phyloP scores from a whole-genome alignment of 2,113 vertebrate species.

The Oplegnathus fasciatus region DNA sequence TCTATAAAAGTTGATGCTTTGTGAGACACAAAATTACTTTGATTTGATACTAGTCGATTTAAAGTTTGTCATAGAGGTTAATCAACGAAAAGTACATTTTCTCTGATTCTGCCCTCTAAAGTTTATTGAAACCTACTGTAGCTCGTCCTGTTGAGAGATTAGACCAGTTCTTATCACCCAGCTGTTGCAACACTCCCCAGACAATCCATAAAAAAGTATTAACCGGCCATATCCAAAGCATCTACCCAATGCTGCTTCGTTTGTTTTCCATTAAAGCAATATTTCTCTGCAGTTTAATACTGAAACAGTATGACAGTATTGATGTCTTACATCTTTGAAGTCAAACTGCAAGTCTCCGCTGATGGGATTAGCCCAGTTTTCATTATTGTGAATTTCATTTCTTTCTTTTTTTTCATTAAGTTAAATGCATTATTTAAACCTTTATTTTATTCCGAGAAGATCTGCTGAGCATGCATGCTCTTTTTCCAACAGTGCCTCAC shows the following conservation, averaged over 20 bases:
- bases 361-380: conserved; percentile 54
- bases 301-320: conserved; percentile 39
- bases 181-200: conserved; percentile 31
- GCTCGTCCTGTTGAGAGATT: neutral
- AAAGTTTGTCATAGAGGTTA: conserved; percentile 9
- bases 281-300: conserved; percentile 38
- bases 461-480: conserved; percentile 45
- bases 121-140: conserved; percentile 20
- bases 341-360: conserved; percentile 32
- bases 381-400: conserved; percentile 54
- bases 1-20: neutral
- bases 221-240: conserved; percentile 4
- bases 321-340: conserved; percentile 55
- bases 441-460: conserved; percentile 41
- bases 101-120: neutral
- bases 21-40: neutral
- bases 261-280: conserved; percentile 57
- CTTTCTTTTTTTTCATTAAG: conserved; percentile 48
- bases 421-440: conserved; percentile 61
- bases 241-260: conserved; percentile 31
- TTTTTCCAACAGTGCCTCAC: neutral
- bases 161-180: conserved; percentile 46
- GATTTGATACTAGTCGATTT: neutral
- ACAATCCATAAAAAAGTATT: conserved; percentile 35
- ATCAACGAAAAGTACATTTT: conserved; percentile 5